phyloP scores from a whole-genome alignment of 2,113 vertebrate species.

The Podarcis raffonei region DNA sequence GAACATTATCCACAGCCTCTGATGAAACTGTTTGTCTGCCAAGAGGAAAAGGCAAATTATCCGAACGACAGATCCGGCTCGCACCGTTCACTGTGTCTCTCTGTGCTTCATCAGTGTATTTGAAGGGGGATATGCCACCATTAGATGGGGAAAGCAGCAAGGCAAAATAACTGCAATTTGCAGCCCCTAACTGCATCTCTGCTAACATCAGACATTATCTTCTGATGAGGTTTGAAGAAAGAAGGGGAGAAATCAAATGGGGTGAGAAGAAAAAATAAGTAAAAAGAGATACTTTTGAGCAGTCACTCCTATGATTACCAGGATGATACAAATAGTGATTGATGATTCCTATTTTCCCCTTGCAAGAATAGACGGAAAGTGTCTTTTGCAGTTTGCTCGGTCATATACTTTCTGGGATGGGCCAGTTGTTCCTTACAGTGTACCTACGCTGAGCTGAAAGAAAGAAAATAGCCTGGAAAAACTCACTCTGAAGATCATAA shows the following conservation, averaged over 20 bases:
- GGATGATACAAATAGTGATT: conserved; percentile 5
- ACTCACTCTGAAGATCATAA: background rate
- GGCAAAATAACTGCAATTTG: conserved; percentile 29
- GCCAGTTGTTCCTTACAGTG: background rate
- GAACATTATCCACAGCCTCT: background rate
- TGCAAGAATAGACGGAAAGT: conserved; percentile 18
- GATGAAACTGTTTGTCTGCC: background rate
- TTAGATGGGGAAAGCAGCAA: conserved; percentile 23
- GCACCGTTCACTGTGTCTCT: background rate
- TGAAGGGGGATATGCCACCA: conserved; percentile 2
- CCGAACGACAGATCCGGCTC: background rate
- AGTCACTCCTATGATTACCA: conserved; percentile 16
- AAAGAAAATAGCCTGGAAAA: background rate
- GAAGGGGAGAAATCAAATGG: conserved; percentile 3
- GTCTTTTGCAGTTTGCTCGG: background rate
- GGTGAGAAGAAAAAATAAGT: conserved; percentile 15
- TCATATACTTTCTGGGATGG: background rate
- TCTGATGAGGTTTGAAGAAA: background rate
- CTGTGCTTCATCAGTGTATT: conserved; percentile 17
- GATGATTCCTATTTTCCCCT: background rate
- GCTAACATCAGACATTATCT: conserved; percentile 25
- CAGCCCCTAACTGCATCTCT: conserved; percentile 7
- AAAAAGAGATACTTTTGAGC: conserved; percentile 28
- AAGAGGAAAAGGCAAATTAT: conserved; percentile 22
- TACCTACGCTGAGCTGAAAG: background rate